Evolutionary conservation across 2,797 vertebrate genomes (phyloP), one percentile per base, ranked within the genome.

Genomic region (Diceros bicornis): DNA sequence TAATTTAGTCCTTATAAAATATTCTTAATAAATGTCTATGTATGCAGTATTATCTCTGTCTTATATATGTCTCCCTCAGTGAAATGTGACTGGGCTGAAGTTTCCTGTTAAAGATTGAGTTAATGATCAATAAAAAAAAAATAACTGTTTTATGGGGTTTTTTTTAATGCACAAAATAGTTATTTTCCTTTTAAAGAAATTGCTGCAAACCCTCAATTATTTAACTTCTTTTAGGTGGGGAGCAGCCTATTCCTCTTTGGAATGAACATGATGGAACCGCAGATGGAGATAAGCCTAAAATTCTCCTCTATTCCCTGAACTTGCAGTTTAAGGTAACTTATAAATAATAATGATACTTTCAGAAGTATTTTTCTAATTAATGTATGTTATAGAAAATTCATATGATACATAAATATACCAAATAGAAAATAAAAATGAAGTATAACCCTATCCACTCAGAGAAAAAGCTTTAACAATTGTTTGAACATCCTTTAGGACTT

Each of bases 201-300:
- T 93, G 13, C 37, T 25, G 41, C 23, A 96, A 89, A 74, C 13
- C 47, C 29, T 97, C 37, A 74, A 21, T 85, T 94, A 29, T 95
- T 93, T 96, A 21, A 94, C 21, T 17, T 97, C 64, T 10, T 94
- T 6, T 98, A 99, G 99, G 99, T 97, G 99, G 99, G 61, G 99
- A 99, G 92, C 99, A 99, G 92, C 99, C 99, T 69, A 99, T 99
- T 98, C 99, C 99, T 41, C 99, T 99, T 71, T 99, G 99, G 99
- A 99, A 99, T 52, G 99, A 99, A 98, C 99, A 99, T 1, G 99
- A 99, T 98, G 99, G 99, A 77, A 99, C 99, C 18, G 99, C 99
- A 7, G 99, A 99, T 95, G 99, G 99, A 91, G 99, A 99, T 93
- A 99, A 99, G 97, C 99, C 99, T 20, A 99, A 99, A 98, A 99